Percentiles rank a stretch among this genome's conserved stretches.
phyloP scores from a whole-genome alignment of 2,797 vertebrate genomes.

The Channa striata region DNA sequence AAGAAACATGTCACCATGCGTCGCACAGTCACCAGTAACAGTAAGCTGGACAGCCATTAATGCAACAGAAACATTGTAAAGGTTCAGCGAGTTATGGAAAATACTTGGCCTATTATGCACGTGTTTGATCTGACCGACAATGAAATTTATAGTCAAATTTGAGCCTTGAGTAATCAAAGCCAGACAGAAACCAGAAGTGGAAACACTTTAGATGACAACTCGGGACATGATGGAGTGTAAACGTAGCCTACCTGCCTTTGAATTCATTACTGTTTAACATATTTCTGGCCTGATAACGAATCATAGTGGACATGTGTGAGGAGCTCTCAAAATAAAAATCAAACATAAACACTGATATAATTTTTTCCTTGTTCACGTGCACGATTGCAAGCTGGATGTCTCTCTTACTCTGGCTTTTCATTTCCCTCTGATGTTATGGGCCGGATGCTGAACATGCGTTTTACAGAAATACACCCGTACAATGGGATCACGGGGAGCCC shows the following conservation, averaged over 20 bases:
- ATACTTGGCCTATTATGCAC: conserved; percentile 38
- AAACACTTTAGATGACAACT: conserved; percentile 68
- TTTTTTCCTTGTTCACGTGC: neutral
- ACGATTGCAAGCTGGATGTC: neutral
- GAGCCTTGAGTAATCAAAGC: conserved; percentile 52
- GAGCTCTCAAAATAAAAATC: neutral
- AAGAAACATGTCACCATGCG: conserved; percentile 37
- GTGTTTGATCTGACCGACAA: conserved; percentile 46
- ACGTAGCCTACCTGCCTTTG: conserved; percentile 23
- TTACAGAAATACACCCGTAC: neutral
- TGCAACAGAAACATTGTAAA: conserved; percentile 31
- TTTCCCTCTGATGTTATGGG: conserved; percentile 8
- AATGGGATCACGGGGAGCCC: neutral
- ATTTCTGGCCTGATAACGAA: conserved; percentile 5
- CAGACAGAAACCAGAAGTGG: conserved; percentile 62
- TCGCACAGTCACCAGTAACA: conserved; percentile 27
- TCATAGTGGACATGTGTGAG: too few species aligned
- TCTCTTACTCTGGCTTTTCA: conserved; percentile 5
- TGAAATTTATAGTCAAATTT: conserved; percentile 60
- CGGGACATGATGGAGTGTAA: conserved; percentile 52
- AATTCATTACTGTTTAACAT: conserved; percentile 6
- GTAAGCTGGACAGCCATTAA: conserved; percentile 26
- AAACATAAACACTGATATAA: neutral
- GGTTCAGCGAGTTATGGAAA: conserved; percentile 49
- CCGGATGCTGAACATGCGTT: conserved; percentile 27